A percentile compares a stretch with the other conserved stretches of the same genome.
These are phyloP conservation scores for Mimumesa dahlbomi DNA, from an alignment of 2,888 invertebrate genomes.

Conservation along the genomic window DNA sequence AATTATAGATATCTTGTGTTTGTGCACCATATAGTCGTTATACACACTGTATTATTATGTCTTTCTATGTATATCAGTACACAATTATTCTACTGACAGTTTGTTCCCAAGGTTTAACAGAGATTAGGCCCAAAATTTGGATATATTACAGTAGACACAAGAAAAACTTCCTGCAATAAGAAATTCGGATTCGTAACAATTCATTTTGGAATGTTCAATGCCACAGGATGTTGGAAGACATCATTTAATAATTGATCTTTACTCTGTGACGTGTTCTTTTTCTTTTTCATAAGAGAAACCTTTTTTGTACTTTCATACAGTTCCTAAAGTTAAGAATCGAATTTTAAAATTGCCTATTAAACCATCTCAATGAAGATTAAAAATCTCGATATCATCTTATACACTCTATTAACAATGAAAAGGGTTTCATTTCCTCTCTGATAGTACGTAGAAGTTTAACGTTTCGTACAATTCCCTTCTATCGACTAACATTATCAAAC, in stretches of 20 bases:
- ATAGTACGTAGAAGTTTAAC: constrained; percentile 49
- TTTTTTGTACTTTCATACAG: constrained; percentile 53
- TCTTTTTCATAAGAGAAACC: constrained; percentile 23
- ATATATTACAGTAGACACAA: constrained; percentile 14
- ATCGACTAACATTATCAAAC: constrained; percentile 36
- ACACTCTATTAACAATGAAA: constrained; percentile 54
- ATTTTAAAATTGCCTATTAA: constrained; percentile 20
- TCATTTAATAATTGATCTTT: constrained; percentile 36
- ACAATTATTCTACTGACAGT: constrained; percentile 51
- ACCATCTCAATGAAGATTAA: constrained; percentile 10
- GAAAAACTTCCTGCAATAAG: constrained; percentile 36
- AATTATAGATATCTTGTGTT: constrained; percentile 15
- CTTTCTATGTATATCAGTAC: constrained; percentile 37
- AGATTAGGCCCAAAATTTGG: constrained; percentile 57
- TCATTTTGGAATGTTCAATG: constrained; percentile 62
- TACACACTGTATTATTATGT: constrained; percentile 22
- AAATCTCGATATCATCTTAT: constrained; percentile 28
- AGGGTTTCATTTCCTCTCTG: constrained; percentile 17
- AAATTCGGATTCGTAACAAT: constrained; percentile 46
- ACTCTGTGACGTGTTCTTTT: constrained; percentile 37
- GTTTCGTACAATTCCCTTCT: constrained; percentile 29
- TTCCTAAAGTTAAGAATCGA: constrained; percentile 32
- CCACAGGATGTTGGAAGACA: constrained; percentile 57
- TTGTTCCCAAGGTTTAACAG: constrained; percentile 57
- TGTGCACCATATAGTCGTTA: constrained; percentile 43